phyloP scores from a whole-genome alignment of 2,797 vertebrate genomes.

The Tragelaphus eurycerus region DNA sequence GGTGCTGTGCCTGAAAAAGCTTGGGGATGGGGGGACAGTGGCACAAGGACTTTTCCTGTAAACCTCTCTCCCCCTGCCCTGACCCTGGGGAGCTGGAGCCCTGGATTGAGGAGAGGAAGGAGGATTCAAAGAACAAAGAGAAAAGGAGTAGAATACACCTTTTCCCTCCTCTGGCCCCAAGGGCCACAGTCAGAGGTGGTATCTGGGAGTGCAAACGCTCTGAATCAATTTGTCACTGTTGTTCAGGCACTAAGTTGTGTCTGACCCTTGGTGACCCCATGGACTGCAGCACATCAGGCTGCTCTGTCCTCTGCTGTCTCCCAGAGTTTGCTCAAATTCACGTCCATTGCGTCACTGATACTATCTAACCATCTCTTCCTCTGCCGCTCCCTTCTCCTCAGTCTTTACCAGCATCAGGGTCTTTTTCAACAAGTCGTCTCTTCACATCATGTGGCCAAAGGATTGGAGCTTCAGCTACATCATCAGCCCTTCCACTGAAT shows the following conservation, averaged over 20 bases:
- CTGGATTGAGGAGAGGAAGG: background rate
- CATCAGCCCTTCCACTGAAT: background rate
- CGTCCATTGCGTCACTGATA: background rate
- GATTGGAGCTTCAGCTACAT: background rate
- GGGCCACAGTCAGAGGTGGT: background rate
- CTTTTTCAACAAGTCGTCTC: background rate
- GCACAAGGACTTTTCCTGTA: background rate
- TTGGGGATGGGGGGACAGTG: fast-evolving
- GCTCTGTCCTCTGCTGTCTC: background rate
- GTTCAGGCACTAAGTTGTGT: background rate
- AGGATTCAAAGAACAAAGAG: background rate
- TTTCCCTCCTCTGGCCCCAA: background rate
- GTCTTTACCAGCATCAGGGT: background rate
- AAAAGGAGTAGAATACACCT: background rate
- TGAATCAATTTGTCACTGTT: background rate
- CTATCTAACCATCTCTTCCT: background rate
- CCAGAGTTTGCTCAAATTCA: background rate
- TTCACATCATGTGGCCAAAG: background rate
- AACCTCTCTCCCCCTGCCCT: background rate
- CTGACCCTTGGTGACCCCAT: background rate
- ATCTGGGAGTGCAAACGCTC: background rate
- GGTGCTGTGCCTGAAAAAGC: background rate
- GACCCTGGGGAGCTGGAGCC: background rate
- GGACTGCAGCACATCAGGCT: background rate
- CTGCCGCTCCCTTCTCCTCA: background rate